A percentile compares a stretch with the other conserved stretches of the same genome.
Evolutionary conservation across 2,797 vertebrate genomes (phyloP).

Genomic region (Sebastes kiyomatsui): DNA sequence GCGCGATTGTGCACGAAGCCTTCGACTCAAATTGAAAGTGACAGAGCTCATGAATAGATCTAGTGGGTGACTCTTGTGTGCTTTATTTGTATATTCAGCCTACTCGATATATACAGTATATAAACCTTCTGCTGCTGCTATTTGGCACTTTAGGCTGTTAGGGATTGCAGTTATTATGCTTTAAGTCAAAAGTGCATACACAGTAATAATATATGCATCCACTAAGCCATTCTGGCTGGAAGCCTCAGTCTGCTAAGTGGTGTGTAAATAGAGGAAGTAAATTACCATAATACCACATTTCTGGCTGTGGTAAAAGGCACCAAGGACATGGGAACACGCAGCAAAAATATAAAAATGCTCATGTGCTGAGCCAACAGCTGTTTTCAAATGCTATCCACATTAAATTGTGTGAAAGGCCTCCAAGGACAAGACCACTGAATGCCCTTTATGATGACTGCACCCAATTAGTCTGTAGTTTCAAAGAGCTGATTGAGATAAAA

Average conservation of each 20-base stretch:
- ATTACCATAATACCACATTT: conserved; percentile 60
- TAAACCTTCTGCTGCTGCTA: neutral
- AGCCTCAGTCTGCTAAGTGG: conserved; percentile 46
- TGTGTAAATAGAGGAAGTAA: conserved; percentile 56
- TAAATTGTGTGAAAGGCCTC: conserved; percentile 13
- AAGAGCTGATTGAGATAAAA: neutral
- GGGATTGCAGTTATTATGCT: conserved; percentile 17
- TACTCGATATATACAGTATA: neutral
- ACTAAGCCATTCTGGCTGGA: conserved; percentile 43
- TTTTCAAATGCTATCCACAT: conserved; percentile 3
- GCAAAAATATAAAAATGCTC: conserved; percentile 14
- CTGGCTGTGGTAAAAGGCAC: conserved; percentile 25
- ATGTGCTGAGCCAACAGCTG: conserved; percentile 32
- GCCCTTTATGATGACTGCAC: conserved; percentile 12
- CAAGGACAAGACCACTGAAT: conserved; percentile 25
- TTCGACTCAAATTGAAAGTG: conserved; percentile 1
- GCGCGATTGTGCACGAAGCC: neutral
- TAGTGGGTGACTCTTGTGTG: neutral
- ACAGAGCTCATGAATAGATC: conserved; percentile 3
- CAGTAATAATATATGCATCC: conserved; percentile 42
- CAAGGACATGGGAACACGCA: conserved; percentile 25
- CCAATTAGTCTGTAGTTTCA: neutral
- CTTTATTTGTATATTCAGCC: conserved; percentile 1
- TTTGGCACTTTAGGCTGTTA: neutral
- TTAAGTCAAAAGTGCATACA: conserved; percentile 43